phyloP scores from a whole-genome alignment of 2,113 vertebrate genomes.

The Taxidea taxus region DNA sequence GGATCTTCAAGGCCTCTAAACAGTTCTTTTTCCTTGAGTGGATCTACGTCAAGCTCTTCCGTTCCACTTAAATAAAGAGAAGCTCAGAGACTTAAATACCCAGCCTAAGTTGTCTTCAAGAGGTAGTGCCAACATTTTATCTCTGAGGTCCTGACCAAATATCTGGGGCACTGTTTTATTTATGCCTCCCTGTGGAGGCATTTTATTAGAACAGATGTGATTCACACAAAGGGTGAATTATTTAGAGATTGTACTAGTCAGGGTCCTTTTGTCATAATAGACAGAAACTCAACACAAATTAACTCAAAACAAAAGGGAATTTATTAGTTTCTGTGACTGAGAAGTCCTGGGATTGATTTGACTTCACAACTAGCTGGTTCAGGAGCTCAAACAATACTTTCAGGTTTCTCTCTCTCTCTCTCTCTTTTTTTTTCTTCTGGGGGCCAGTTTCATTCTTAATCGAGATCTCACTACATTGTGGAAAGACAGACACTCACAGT shows the following conservation, averaged over 20 bases:
- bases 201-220: conserved; percentile 27
- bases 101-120: background rate
- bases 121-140: background rate
- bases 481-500: background rate
- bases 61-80: background rate
- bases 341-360: conserved; percentile 24
- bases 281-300: conserved; percentile 23
- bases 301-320: conserved; percentile 4
- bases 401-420: background rate
- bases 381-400: background rate
- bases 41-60: background rate
- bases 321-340: background rate
- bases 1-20: background rate
- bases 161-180: background rate
- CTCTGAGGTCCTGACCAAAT: background rate
- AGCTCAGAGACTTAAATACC: background rate
- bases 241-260: background rate
- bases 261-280: background rate
- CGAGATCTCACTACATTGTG: background rate
- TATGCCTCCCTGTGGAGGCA: background rate
- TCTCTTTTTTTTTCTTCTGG: background rate
- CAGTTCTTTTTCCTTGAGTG: background rate
- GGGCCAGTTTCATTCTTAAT: background rate
- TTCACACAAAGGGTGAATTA: conserved; percentile 10
- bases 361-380: background rate